These are phyloP conservation scores for Amblyornis subalaris DNA, from an alignment of 2,113 vertebrate genomes.

Conservation along the genomic window DNA sequence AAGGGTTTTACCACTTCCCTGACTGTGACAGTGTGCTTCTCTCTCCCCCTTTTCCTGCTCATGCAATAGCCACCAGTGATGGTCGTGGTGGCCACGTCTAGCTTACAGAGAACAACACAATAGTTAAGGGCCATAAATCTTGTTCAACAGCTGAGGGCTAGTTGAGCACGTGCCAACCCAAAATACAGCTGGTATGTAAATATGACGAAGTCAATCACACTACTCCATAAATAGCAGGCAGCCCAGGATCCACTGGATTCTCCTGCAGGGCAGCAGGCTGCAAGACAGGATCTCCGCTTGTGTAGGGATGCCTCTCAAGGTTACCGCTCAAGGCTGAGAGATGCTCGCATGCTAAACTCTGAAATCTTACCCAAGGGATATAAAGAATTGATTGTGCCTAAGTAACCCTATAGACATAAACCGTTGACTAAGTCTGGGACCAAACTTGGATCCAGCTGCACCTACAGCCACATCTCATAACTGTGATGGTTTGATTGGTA, in stretches of 20 bases:
- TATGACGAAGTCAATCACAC: not conserved
- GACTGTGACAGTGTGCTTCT: not conserved
- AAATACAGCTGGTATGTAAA: not conserved
- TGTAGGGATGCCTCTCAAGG: not conserved
- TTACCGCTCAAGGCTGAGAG: not conserved
- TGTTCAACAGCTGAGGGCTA: not conserved
- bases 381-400: not conserved
- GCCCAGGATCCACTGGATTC: not conserved
- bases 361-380: not conserved
- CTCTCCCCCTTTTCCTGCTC: not conserved
- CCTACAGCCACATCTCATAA: not conserved
- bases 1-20: not conserved
- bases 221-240: not conserved
- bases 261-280: not conserved
- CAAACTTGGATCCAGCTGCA: not conserved
- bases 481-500: not conserved
- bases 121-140: not conserved
- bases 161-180: not conserved
- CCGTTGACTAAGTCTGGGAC: not conserved
- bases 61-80: not conserved
- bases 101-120: not conserved
- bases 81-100: fast-evolving
- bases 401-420: not conserved
- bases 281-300: fast-evolving
- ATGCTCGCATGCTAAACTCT: not conserved